These are phyloP conservation scores for Neotoma lepida DNA, from an alignment of 2,113 vertebrate species.

Conservation along the genomic window DNA sequence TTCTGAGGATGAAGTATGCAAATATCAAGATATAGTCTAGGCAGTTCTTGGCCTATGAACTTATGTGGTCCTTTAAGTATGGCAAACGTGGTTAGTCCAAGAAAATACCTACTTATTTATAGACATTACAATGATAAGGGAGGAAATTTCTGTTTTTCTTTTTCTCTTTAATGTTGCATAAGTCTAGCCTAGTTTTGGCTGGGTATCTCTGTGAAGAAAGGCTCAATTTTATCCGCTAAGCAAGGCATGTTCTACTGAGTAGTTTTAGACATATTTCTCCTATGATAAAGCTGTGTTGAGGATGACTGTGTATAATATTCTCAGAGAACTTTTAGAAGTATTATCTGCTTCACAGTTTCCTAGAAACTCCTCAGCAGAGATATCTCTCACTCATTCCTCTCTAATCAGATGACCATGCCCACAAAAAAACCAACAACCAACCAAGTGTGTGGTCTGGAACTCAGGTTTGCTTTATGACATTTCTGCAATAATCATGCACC, in stretches of 20 bases:
- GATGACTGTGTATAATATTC: no score
- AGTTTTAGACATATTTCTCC: no score
- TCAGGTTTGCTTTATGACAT: no score
- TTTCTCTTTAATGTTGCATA: background rate
- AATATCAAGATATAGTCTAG: background rate
- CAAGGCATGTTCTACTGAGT: background rate
- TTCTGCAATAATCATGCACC: no score
- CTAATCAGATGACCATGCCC: no score
- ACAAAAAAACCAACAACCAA: no score
- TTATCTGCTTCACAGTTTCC: no score
- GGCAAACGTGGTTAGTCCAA: background rate
- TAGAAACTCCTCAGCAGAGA: no score
- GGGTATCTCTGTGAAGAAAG: background rate
- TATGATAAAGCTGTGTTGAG: no score
- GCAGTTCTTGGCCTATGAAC: background rate
- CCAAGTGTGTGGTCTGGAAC: no score
- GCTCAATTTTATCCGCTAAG: background rate
- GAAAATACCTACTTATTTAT: background rate
- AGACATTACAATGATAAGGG: background rate
- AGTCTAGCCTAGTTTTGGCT: rapidly evolving
- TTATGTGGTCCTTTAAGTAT: background rate
- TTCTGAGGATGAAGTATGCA: background rate
- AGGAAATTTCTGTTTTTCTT: background rate
- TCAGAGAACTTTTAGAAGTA: no score
- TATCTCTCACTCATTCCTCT: no score